Conservation (phyloP, 2,113 vertebrate genomes). For the Parotia lawesii region DNA sequence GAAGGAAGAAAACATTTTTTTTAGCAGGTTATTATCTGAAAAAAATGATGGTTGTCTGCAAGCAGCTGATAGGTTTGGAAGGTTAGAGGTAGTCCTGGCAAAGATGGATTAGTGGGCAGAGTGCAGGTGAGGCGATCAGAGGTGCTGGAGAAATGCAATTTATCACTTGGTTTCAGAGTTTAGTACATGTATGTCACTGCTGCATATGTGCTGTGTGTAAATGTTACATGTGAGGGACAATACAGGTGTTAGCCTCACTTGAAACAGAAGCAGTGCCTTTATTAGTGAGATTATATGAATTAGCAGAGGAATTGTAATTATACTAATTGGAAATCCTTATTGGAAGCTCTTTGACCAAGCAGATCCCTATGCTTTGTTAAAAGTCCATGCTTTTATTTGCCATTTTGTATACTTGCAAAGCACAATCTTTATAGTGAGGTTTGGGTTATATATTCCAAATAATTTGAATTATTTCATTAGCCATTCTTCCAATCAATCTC, state of each 20-base stretch:
- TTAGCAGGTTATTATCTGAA: constrained; percentile 54
- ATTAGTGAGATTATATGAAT: neutral
- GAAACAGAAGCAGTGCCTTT: neutral
- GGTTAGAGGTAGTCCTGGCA: constrained; percentile 51
- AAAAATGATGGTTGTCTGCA: constrained; percentile 51
- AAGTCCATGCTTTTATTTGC: neutral
- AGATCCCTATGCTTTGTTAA: neutral
- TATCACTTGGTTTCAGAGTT: constrained; percentile 6
- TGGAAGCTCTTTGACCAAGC: neutral
- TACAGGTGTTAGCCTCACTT: neutral
- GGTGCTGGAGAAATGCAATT: constrained; percentile 31
- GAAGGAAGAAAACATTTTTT: constrained; percentile 34
- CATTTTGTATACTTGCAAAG: neutral
- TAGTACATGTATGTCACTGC: neutral
- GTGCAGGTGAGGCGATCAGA: constrained; percentile 27
- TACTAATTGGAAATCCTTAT: neutral
- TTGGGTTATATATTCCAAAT: neutral
- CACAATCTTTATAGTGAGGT: neutral
- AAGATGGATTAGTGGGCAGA: constrained; percentile 59
- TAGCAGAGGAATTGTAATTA: neutral
- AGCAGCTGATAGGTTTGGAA: constrained; percentile 49
- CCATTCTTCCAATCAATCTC: neutral
- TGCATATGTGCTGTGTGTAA: neutral
- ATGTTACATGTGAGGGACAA: neutral
- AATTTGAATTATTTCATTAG: neutral